Base-by-base conservation (phyloP, 2,888 invertebrate genomes). In the Epiblema foenella region DNA sequence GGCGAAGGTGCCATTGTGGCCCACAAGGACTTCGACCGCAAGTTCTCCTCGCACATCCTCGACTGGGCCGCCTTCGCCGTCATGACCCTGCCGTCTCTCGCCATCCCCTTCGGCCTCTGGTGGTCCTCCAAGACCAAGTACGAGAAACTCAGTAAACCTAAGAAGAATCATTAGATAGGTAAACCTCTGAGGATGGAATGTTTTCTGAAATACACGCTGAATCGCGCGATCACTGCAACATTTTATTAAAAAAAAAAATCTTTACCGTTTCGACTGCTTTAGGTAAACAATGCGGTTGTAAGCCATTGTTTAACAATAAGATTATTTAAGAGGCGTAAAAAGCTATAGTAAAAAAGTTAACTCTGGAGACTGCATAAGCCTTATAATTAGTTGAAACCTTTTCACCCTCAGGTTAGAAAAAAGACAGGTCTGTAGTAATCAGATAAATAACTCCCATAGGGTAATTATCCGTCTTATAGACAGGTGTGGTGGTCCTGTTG, bases 11-110 rank as follows among this genome's bases (percentile, higher is more conserved):
- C 97, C 68, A 98, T 99, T 83, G 97, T 98, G 66, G 97, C 98
- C 15, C 97, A 96, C 94, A 96, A 93, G 81, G 99, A 99, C 89
- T 99, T 97, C 84, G 98, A 99, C 91, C 97, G 98, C 90, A 97
- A 98, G 85, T 99, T 99, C 94, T 99, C 99, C 2, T 98, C 99
- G 0, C 99, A 99, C 92, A 96, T 98, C 86, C 97, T 98, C 74
- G 99, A 99, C 91, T 99, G 99, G 99, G 94, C 97, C 68, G 98
- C 98, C 33, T 99, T 99, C 85, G 98, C 98, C 46, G 96, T 99
- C 69, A 98, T 99, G 98, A 98, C 98, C 33, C 94, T 99, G 52
- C 99, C 99, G 7, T 98, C 99, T 2, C 94, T 99, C 58, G 97
- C 97, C 56, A 98, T 99, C 86, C 99, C 99, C 71, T 98, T 98